A percentile compares a stretch with the other conserved stretches of the same genome.
phyloP scores from a whole-genome alignment of 23 tunicate genomes.

The Diplosoma virens region DNA sequence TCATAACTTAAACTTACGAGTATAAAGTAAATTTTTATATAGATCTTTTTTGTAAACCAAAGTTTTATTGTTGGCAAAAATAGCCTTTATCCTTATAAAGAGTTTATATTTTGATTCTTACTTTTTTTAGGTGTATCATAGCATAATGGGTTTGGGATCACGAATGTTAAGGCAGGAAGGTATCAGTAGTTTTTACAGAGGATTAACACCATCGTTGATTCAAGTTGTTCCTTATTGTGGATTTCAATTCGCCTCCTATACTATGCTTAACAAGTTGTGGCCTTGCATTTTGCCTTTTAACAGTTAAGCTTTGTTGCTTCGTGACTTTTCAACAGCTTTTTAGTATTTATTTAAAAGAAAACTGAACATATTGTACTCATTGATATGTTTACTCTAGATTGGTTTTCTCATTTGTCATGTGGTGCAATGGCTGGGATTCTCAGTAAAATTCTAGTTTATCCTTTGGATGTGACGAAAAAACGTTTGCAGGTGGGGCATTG shows the following conservation, averaged over 20 bases:
- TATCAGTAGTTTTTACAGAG: slow-evolving; percentile 41
- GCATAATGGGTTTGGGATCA: slow-evolving; percentile 1
- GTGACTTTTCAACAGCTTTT: no score
- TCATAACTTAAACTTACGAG: no score
- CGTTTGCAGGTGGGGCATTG: slow-evolving; percentile 62
- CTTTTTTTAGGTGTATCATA: slow-evolving; percentile 31
- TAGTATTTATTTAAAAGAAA: no score
- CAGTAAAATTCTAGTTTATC: slow-evolving; percentile 64
- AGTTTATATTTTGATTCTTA: not conserved
- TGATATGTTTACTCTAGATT: no score
- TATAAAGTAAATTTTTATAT: no score
- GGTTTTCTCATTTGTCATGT: slow-evolving; percentile 48
- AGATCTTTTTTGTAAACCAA: no score
- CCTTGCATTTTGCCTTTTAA: not conserved
- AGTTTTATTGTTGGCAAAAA: no score
- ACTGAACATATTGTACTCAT: no score
- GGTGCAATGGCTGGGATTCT: slow-evolving; percentile 68
- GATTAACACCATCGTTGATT: slow-evolving; percentile 59
- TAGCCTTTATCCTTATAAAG: not conserved
- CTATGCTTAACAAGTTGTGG: slow-evolving; percentile 53
- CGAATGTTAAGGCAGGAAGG: slow-evolving; percentile 54
- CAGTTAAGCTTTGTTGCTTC: no score
- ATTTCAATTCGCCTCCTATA: slow-evolving; percentile 51
- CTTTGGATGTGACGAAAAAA: slow-evolving; percentile 75
- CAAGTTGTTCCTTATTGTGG: slow-evolving; percentile 75